Conservation (phyloP, 2,888 invertebrate species). For the Drosophila mettleri region DNA sequence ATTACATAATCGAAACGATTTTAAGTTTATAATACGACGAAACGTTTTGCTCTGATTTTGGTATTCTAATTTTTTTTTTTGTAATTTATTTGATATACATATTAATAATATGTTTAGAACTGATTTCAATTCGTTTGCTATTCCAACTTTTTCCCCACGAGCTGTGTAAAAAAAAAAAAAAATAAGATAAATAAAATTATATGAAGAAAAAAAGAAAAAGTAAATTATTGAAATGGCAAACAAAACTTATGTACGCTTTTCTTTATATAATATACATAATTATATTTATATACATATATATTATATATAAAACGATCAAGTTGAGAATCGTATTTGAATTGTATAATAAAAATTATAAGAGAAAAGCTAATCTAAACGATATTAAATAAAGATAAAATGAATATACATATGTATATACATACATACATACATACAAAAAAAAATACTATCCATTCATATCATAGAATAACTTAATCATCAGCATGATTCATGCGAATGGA, state of each 20-base stretch:
- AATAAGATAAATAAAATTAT: too few species aligned
- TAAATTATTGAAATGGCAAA: slow-evolving; percentile 19
- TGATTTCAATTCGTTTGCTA: slow-evolving; percentile 42
- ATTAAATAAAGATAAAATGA: slow-evolving; percentile 67
- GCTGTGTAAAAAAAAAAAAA: slow-evolving; percentile 34
- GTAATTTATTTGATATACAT: slow-evolving; percentile 63
- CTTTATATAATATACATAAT: slow-evolving; percentile 17
- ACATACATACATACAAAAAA: slow-evolving; percentile 7
- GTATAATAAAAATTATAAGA: slow-evolving; percentile 39
- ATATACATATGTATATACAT: slow-evolving; percentile 21
- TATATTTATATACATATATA: slow-evolving; percentile 28
- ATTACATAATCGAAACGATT: slow-evolving; percentile 8
- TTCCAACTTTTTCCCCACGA: slow-evolving; percentile 34
- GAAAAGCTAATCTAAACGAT: slow-evolving; percentile 57
- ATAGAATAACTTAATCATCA: slow-evolving; percentile 20
- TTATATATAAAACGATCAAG: slow-evolving; percentile 30
- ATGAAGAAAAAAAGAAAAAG: slow-evolving; percentile 23
- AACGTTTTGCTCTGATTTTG: slow-evolving; percentile 14
- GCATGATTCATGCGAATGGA: slow-evolving; percentile 37
- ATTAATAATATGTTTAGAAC: slow-evolving; percentile 45
- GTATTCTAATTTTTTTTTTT: slow-evolving; percentile 49
- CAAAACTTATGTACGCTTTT: slow-evolving; percentile 13
- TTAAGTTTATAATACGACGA: slow-evolving; percentile 13
- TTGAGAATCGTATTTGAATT: slow-evolving; percentile 47
- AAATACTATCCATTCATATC: background rate